Evolutionary conservation across 2,113 vertebrate genomes (phyloP).

Genomic region (Pyxicephalus adspersus): DNA sequence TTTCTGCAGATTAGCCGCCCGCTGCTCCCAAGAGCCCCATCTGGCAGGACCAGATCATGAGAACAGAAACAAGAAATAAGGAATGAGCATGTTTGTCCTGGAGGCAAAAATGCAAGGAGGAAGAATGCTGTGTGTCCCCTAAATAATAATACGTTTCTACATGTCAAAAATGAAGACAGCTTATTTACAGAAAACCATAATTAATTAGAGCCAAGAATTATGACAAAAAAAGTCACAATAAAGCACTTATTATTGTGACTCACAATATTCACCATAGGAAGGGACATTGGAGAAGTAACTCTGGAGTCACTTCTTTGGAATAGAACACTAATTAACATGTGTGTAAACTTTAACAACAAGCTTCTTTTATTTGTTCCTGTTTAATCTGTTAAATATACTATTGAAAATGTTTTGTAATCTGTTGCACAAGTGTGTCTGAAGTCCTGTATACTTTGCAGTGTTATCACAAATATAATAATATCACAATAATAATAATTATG

Average conservation of each 20-base stretch:
- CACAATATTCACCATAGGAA: not conserved
- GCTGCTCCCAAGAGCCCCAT: constrained; percentile 49
- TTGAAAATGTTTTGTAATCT: too few relatives aligned
- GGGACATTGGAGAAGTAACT: too few relatives aligned
- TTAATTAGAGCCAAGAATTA: not conserved
- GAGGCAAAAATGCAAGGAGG: constrained; percentile 38
- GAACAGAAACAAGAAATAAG: constrained; percentile 9
- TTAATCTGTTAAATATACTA: too few relatives aligned
- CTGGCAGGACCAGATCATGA: constrained; percentile 47
- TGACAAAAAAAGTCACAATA: not conserved
- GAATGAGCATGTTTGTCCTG: constrained; percentile 14
- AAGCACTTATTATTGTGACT: not conserved
- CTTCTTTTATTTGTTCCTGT: too few relatives aligned
- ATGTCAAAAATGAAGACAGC: not conserved
- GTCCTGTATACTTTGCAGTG: too few relatives aligned
- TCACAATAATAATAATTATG: too few relatives aligned
- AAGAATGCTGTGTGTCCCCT: constrained; percentile 1
- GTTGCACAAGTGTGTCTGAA: too few relatives aligned
- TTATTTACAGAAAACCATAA: not conserved
- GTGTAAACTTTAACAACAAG: too few relatives aligned
- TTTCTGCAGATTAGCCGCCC: constrained; percentile 50
- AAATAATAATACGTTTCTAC: constrained; percentile 17
- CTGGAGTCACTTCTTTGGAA: too few relatives aligned
- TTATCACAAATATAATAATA: too few relatives aligned
- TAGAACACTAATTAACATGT: too few relatives aligned